phyloP scores from a whole-genome alignment of 1,140 invertebrate species.

The Pseudomyrmex flavicornis region DNA sequence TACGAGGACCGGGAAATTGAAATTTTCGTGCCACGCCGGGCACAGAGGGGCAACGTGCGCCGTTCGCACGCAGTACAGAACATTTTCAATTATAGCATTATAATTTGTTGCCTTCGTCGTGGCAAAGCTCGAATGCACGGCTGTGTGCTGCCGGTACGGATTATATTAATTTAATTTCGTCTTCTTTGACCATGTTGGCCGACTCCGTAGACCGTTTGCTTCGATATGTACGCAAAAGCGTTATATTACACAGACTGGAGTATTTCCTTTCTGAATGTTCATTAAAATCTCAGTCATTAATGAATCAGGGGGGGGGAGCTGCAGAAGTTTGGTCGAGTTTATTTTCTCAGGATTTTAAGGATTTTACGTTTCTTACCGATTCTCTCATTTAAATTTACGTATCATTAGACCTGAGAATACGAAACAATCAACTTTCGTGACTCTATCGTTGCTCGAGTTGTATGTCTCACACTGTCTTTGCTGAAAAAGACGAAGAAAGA shows the following conservation, averaged over 20 bases:
- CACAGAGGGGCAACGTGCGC: constrained; percentile 50
- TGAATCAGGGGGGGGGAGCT: background rate
- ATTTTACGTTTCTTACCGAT: background rate
- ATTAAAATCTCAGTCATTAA: constrained; percentile 19
- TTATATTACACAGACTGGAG: constrained; percentile 17
- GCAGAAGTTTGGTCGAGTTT: too few relatives aligned
- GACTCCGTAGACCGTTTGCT: constrained; percentile 49
- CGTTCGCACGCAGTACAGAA: constrained; percentile 75
- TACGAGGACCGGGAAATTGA: constrained; percentile 84
- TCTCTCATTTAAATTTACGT: background rate
- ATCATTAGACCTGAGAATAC: background rate
- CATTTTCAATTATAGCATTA: constrained; percentile 85
- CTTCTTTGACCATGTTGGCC: constrained; percentile 78
- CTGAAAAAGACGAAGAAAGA: constrained; percentile 29
- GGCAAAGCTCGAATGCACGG: constrained; percentile 74
- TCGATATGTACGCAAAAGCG: background rate
- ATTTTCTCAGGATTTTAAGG: background rate
- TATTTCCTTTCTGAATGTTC: background rate
- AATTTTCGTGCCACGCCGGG: constrained; percentile 81
- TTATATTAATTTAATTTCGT: constrained; percentile 84
- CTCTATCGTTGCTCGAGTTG: constrained; percentile 4
- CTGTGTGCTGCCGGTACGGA: constrained; percentile 74
- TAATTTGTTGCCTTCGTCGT: constrained; percentile 82
- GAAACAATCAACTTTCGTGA: constrained; percentile 1
- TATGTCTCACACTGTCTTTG: background rate